These are phyloP conservation scores for Dunckerocampus dactyliophorus DNA, from an alignment of 2,113 vertebrate species.

Conservation along the genomic window DNA sequence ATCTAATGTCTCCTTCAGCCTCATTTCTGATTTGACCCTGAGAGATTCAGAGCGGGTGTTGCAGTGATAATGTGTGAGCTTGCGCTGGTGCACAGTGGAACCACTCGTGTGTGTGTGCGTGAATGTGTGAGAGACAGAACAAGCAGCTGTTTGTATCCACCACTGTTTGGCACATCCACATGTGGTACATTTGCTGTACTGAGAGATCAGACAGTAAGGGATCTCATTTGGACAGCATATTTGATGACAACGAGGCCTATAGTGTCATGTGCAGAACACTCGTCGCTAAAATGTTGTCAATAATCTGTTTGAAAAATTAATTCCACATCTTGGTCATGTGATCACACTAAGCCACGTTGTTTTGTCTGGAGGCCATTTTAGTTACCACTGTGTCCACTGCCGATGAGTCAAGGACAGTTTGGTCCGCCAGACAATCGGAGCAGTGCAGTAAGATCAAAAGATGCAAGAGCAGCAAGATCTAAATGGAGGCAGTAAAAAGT, in stretches of 20 bases:
- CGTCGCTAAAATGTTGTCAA: background rate
- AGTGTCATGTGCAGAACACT: background rate
- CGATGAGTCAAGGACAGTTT: conserved; percentile 47
- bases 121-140: background rate
- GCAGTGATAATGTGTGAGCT: conserved; percentile 21
- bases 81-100: conserved; percentile 13
- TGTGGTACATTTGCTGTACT: conserved; percentile 22
- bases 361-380: conserved; percentile 51
- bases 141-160: conserved; percentile 14
- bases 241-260: no score
- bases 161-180: conserved; percentile 17
- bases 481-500: background rate
- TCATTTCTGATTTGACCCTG: conserved; percentile 6
- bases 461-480: background rate
- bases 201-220: background rate
- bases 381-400: conserved; percentile 19
- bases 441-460: background rate
- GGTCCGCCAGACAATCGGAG: conserved; percentile 21
- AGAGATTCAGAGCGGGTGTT: conserved; percentile 28
- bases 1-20: conserved; percentile 7
- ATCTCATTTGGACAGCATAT: background rate
- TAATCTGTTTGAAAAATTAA: conserved; percentile 38
- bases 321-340: conserved; percentile 33
- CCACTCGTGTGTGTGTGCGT: background rate
- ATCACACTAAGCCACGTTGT: conserved; percentile 36